Conservation (phyloP, 1,140 invertebrate species). For the Mycetomoellerius zeteki region DNA sequence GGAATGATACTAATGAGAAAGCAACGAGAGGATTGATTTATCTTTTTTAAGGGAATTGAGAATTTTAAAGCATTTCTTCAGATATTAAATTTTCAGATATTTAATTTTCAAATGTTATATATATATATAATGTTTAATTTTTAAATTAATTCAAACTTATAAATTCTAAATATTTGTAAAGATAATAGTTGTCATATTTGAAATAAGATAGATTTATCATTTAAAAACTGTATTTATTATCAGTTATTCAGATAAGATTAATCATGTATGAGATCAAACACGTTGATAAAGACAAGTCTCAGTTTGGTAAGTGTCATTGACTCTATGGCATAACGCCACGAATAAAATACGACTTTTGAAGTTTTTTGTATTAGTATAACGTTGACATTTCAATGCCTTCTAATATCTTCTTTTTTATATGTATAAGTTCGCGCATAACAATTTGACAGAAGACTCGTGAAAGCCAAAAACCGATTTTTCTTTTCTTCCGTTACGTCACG, state of each 20-base stretch:
- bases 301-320: not conserved
- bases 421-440: not conserved
- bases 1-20: constrained; percentile 20
- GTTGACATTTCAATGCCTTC: constrained; percentile 19
- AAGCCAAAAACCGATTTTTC: constrained; percentile 56
- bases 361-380: not conserved
- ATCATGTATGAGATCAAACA: constrained; percentile 1
- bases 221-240: not conserved
- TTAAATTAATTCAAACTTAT: not conserved
- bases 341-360: not conserved
- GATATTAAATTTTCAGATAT: too few relatives aligned
- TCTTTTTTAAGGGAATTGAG: not conserved
- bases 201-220: not conserved
- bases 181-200: not conserved
- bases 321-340: not conserved
- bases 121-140: not conserved
- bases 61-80: not conserved
- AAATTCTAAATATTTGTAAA: constrained; percentile 14
- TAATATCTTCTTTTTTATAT: constrained; percentile 13
- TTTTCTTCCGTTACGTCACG: constrained; percentile 50
- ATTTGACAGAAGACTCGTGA: constrained; percentile 61
- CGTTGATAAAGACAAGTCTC: constrained; percentile 28
- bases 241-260: constrained; percentile 39
- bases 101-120: not conserved
- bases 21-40: not conserved